phyloP scores from a whole-genome alignment of 2,797 vertebrate genomes.

The Notamacropus eugenii region DNA sequence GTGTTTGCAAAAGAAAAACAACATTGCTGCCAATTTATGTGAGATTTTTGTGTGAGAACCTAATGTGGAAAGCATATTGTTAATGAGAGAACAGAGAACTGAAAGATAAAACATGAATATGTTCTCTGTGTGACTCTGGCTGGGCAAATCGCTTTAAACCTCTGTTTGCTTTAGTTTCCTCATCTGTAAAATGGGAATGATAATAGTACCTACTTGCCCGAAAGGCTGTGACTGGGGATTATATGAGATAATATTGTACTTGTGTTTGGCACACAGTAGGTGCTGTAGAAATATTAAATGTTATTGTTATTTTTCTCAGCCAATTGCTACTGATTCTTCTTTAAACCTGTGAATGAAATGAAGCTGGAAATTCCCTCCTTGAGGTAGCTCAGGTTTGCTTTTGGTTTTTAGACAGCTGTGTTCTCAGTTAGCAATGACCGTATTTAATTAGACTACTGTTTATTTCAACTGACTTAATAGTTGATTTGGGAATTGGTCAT shows the following conservation, averaged over 20 bases:
- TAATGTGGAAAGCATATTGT: background rate
- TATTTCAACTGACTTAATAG: conserved; percentile 24
- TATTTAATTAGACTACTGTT: conserved; percentile 11
- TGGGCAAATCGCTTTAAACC: background rate
- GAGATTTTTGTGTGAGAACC: background rate
- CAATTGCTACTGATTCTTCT: background rate
- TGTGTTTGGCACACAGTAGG: background rate
- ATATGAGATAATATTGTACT: background rate
- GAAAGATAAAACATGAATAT: background rate
- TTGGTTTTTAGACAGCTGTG: background rate
- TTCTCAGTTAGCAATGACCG: conserved; percentile 11
- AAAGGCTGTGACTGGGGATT: background rate
- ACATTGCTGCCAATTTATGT: conserved; percentile 5
- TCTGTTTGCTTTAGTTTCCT: background rate
- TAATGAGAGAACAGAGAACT: background rate
- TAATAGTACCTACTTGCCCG: background rate
- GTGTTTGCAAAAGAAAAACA: conserved; percentile 6
- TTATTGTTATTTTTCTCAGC: conserved; percentile 10
- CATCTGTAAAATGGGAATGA: background rate
- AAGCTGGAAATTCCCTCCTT: conserved; percentile 3
- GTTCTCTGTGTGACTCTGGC: background rate
- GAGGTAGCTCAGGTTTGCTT: conserved; percentile 21
- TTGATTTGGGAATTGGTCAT: conserved; percentile 24
- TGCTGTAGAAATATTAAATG: background rate
- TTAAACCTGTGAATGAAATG: conserved; percentile 56